These are phyloP conservation scores for Cephus rjabovi DNA, from an alignment of 2,888 invertebrate species.

Conservation along the genomic window DNA sequence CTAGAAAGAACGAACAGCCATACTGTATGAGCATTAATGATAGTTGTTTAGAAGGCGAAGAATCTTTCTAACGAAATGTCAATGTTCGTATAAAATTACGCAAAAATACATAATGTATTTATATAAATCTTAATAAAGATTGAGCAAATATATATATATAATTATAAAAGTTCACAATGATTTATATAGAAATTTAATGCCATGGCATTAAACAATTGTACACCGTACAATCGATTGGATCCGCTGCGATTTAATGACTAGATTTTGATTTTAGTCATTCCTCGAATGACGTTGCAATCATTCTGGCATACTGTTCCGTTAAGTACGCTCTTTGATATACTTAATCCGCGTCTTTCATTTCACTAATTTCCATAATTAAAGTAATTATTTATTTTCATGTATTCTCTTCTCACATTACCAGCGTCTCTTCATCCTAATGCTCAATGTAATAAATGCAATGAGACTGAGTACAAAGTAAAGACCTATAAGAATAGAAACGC, in stretches of 20 bases:
- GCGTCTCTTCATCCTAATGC: slow-evolving; percentile 71
- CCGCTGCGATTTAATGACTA: not conserved
- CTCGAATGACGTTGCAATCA: not conserved
- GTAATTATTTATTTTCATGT: not conserved
- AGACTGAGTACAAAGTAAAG: slow-evolving; percentile 75
- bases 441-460: slow-evolving; percentile 76
- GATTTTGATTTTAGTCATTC: not conserved
- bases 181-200: not conserved
- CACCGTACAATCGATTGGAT: not conserved
- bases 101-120: not conserved
- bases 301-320: not conserved
- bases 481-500: slow-evolving; percentile 74
- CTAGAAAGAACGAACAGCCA: not conserved
- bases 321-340: not conserved
- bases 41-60: not conserved
- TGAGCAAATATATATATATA: not conserved
- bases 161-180: not conserved
- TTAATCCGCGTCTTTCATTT: not conserved
- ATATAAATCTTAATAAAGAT: not conserved
- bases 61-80: not conserved
- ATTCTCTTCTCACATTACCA: slow-evolving; percentile 10
- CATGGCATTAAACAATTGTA: not conserved
- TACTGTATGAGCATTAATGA: not conserved
- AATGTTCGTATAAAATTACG: not conserved
- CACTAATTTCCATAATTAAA: not conserved